Evolutionary conservation across 2,888 invertebrate genomes (phyloP).

Genomic region (Philopedon plagiatum): DNA sequence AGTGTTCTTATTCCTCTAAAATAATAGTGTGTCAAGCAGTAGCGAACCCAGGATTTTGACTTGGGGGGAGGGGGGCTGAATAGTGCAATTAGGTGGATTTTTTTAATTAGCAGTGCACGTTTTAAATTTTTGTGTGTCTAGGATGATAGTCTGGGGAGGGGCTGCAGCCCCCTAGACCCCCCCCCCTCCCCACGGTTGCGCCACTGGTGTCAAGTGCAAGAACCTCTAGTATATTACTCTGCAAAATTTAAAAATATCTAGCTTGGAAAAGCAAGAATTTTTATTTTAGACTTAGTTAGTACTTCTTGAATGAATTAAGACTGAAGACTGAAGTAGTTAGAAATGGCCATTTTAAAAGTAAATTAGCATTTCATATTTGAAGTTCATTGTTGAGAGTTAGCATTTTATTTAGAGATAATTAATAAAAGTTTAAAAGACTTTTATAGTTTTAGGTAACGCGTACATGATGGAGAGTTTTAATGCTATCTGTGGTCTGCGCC

Average conservation of each 20-base stretch:
- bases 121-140: too few species aligned
- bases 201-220: not conserved
- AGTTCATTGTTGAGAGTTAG: not conserved
- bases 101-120: too few species aligned
- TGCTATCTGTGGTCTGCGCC: too few species aligned
- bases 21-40: not conserved
- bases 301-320: conserved; percentile 20
- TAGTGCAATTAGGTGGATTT: too few species aligned
- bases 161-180: too few species aligned
- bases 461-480: not conserved
- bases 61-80: too few species aligned
- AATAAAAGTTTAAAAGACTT: not conserved
- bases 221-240: not conserved
- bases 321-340: conserved; percentile 7
- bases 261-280: not conserved
- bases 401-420: not conserved
- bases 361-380: conserved; percentile 13
- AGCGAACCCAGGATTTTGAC: too few species aligned
- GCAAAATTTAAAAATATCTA: conserved; percentile 2
- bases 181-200: too few species aligned
- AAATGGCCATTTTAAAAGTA: conserved; percentile 29
- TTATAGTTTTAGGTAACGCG: not conserved
- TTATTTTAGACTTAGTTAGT: conserved; percentile 4
- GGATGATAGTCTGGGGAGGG: too few species aligned
- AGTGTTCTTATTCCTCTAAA: not conserved